Evolutionary conservation across 2,113 vertebrate genomes (phyloP).

Genomic region (Lophius piscatorius): DNA sequence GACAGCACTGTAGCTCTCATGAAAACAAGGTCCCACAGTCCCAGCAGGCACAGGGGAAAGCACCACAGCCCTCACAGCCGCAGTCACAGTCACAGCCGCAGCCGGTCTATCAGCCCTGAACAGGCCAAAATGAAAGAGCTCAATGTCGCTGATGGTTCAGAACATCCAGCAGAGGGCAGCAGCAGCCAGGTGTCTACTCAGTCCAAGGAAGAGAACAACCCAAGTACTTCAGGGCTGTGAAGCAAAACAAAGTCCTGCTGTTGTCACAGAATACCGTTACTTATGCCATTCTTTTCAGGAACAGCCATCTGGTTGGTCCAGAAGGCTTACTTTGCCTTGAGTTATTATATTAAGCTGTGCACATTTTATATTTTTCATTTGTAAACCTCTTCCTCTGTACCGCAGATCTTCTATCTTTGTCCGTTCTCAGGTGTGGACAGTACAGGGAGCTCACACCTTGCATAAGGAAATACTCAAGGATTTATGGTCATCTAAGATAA

Average conservation of each 20-base stretch:
- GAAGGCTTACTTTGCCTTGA: constrained; percentile 64
- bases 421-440: constrained; percentile 68
- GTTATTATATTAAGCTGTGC: constrained; percentile 54
- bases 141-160: constrained; percentile 63
- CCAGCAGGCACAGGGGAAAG: constrained; percentile 86
- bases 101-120: constrained; percentile 77
- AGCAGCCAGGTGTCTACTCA: constrained; percentile 23
- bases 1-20: constrained; percentile 87
- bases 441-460: constrained; percentile 61
- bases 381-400: constrained; percentile 37
- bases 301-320: constrained; percentile 52
- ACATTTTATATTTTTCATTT: constrained; percentile 48
- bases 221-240: constrained; percentile 63
- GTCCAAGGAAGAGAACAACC: constrained; percentile 24
- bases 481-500: constrained; percentile 18
- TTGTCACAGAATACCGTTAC: constrained; percentile 45
- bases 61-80: constrained; percentile 79
- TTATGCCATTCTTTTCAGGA: constrained; percentile 65
- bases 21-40: constrained; percentile 87
- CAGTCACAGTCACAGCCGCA: constrained; percentile 71
- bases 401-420: constrained; percentile 48
- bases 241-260: constrained; percentile 8
- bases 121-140: constrained; percentile 79
- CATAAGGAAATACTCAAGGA: constrained; percentile 51
- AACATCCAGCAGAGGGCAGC: constrained; percentile 63